Evolutionary conservation across 2,113 vertebrate species (phyloP), one percentile per base, ranked within the genome.

Genomic region (Lampris incognitus): DNA sequence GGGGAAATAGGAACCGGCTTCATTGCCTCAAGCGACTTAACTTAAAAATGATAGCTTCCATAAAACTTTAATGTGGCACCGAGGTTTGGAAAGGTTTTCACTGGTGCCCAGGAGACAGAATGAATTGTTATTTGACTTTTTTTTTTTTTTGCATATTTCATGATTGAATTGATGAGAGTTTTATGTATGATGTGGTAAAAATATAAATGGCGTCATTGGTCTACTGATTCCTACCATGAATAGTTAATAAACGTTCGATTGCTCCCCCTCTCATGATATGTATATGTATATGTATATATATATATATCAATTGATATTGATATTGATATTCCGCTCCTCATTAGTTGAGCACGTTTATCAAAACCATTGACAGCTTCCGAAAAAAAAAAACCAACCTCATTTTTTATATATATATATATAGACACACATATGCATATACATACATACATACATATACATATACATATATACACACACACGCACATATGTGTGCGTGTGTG

Each of bases 1-100:
- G 42, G 10, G 13, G 42, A 67, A 67, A 54, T 67, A 10, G 13
- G 66, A 68, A 24, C 37, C 3, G 49, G 50, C 55, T 68, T 75
- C 36, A 11, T 52, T 55, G 49, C 66, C 74, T 69, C 51, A 54
- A 68, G 38, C 42, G 40, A 55, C 50, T 54, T 36, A 24, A 56
- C 50, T 55, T 68, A 42, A 68, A 60, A 46, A 51, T 62, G 49
- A 76, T 52, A 40, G 46, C 44, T 10, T 3, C 10, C 46, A 59
- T 74, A 9, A 58, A 51, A 66, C 5, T 59, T 44, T 59, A 62
- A 52, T 44, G 69, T 40, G 54, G 40, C 41, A 24, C 46, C 6
- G 3, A 11, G 46, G 9, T 46, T 48, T 51, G 9, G 10, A 49
- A 36, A 39, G n/a, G 36, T 44, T 58, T 55, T 11, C 11, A 67